Conservation (phyloP, 2,888 invertebrate species). For the Luperina nickerlii region DNA sequence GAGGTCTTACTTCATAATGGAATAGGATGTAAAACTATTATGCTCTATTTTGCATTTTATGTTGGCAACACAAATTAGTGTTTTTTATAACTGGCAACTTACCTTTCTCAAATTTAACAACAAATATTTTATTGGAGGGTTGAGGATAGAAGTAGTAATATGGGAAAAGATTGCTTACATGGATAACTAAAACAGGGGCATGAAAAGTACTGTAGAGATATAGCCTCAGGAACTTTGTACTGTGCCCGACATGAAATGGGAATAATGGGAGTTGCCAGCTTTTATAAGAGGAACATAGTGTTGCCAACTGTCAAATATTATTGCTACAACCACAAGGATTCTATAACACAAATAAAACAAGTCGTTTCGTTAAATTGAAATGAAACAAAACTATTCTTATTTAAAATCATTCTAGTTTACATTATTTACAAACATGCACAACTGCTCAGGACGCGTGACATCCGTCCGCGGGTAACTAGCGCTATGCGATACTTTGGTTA, state of each 20-base stretch:
- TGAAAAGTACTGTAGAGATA: constrained; percentile 29
- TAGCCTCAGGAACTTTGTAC: constrained; percentile 32
- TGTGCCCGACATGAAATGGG: constrained; percentile 24
- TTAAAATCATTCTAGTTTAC: constrained; percentile 66
- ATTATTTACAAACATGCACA: constrained; percentile 73
- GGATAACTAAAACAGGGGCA: constrained; percentile 21
- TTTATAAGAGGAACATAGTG: constrained; percentile 29
- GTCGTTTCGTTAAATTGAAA: constrained; percentile 60
- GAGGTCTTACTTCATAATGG: constrained; percentile 45
- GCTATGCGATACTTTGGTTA: constrained; percentile 72
- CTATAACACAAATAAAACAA: constrained; percentile 64
- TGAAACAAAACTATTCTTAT: constrained; percentile 71
- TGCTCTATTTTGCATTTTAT: constrained; percentile 46
- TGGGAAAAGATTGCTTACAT: neutral
- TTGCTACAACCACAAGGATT: constrained; percentile 53
- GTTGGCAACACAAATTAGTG: constrained; percentile 51
- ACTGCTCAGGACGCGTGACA: constrained; percentile 60
- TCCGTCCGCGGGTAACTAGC: constrained; percentile 73
- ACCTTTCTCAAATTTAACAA: constrained; percentile 6
- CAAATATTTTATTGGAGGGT: neutral
- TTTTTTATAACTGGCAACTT: constrained; percentile 38
- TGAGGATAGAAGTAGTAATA: neutral
- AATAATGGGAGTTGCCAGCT: constrained; percentile 30
- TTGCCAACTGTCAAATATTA: constrained; percentile 45
- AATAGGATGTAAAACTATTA: constrained; percentile 48